phyloP scores from a whole-genome alignment of 1,140 invertebrate species.

The Drosophila persimilis region DNA sequence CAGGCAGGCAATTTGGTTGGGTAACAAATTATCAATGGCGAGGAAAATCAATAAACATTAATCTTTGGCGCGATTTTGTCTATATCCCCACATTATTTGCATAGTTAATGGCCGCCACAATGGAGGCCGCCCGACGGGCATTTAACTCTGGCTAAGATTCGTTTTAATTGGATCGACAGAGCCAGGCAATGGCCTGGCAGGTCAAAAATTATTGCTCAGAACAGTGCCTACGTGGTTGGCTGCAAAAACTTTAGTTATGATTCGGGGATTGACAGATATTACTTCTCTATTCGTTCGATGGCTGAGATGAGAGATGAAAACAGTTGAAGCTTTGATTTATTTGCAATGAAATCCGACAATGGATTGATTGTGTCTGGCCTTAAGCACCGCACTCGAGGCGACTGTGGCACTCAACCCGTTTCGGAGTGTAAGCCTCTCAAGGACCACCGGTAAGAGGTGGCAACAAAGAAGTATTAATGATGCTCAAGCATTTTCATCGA shows the following conservation, averaged over 20 bases:
- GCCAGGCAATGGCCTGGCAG: not conserved
- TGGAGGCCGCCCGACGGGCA: constrained; percentile 18
- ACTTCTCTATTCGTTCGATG: too few relatives aligned
- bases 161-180: constrained; percentile 47
- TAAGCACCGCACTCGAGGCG: too few relatives aligned
- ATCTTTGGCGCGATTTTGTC: constrained; percentile 75
- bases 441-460: not conserved
- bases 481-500: too few relatives aligned
- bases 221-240: not conserved
- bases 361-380: too few relatives aligned
- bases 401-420: too few relatives aligned
- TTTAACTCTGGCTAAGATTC: constrained; percentile 57
- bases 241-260: not conserved
- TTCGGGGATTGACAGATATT: too few relatives aligned
- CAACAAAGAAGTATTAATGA: constrained; percentile 5
- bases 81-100: constrained; percentile 72
- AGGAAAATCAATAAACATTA: constrained; percentile 78
- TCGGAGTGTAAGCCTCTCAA: too few relatives aligned
- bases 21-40: constrained; percentile 63
- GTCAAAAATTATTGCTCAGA: constrained; percentile 40
- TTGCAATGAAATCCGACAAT: too few relatives aligned
- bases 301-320: too few relatives aligned
- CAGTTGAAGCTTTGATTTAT: too few relatives aligned
- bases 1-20: constrained; percentile 29
- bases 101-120: constrained; percentile 50